Percentiles rank a stretch among this genome's conserved stretches.
Conservation (phyloP, 2,888 invertebrate genomes). For the Cosmopolites sordidus region DNA sequence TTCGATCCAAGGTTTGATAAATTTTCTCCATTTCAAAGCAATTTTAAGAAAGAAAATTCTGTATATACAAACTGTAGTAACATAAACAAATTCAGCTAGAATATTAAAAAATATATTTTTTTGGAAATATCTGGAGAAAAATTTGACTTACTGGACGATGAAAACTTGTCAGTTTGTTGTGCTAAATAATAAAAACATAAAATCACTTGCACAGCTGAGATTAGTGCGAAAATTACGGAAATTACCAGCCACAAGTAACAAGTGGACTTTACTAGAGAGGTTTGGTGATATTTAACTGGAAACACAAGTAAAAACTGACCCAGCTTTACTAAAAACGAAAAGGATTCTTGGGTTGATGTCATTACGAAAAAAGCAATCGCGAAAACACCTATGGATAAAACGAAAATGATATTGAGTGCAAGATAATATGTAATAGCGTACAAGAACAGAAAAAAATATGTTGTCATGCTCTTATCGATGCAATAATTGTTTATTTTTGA, state of each 20-base stretch:
- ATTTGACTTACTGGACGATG: slow-evolving; percentile 11
- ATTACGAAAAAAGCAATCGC: background rate
- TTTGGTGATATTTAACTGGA: slow-evolving; percentile 5
- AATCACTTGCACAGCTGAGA: slow-evolving; percentile 1
- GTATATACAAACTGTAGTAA: slow-evolving; percentile 8
- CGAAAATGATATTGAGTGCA: too few relatives aligned
- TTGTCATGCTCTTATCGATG: too few relatives aligned
- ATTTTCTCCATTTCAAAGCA: slow-evolving; percentile 52
- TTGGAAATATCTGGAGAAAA: background rate
- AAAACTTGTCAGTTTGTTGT: slow-evolving; percentile 8
- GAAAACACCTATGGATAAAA: too few relatives aligned
- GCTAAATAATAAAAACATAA: slow-evolving; percentile 8
- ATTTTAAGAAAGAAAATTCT: slow-evolving; percentile 45
- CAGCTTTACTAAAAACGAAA: slow-evolving; percentile 3
- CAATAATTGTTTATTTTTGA: too few relatives aligned
- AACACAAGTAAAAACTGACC: slow-evolving; percentile 14
- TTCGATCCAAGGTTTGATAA: slow-evolving; percentile 51
- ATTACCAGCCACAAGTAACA: background rate
- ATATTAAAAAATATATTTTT: background rate
- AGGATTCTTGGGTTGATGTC: background rate
- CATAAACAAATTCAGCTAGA: slow-evolving; percentile 10
- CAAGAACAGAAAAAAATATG: too few relatives aligned
- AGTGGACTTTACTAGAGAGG: background rate
- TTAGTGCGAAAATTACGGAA: background rate
- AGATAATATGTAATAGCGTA: too few relatives aligned